Base-by-base conservation (phyloP, 1,140 invertebrate genomes). In the Pectinophora gossypiella region DNA sequence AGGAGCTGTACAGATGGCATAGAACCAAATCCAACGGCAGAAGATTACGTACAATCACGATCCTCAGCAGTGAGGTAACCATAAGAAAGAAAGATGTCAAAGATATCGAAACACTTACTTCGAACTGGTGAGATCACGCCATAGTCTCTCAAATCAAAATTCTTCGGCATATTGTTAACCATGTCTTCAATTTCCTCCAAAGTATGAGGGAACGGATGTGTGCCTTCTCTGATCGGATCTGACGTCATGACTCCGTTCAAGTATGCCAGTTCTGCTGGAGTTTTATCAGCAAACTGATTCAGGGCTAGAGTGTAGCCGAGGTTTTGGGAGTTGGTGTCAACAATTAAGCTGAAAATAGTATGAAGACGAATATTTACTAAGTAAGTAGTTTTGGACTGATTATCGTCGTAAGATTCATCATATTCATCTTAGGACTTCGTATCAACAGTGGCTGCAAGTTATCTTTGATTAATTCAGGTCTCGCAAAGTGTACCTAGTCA, bases 81-180 rank as follows among this genome's bases (percentile, higher is more conserved):
- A n/a, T n/a, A n/a, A n/a, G n/a, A n/a, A n/a, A n/a, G n/a, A n/a
- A n/a, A n/a, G n/a, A n/a, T n/a, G n/a, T n/a, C n/a, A n/a, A n/a
- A n/a, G n/a, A n/a, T n/a, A n/a, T n/a, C n/a, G 6, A 45, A 50
- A 44, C 15, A 59, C 54, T 70, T 83, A 95, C 94, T 93, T 91
- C 98, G 98, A 0, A 98, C 95, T 5, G 95, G 94, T 9, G 95
- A 97, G 0, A 98, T 96, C 64, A 95, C 94, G 35, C 95, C 96
- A 72, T 90, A 92, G 2, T 97, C 69, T 64, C 96, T 92, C 96
- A 97, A 96, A 86, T 98, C 96, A 47, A 93, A 89, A 59, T 85
- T 89, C 12, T 91, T 89, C 15, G 95, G 95, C 19, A 95, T 55
- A 18, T 72, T 55, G 1, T 76, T 48, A 7, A 73, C 59, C 5